Conservation (phyloP, 2,888 invertebrate genomes). For the Isotomurus palustris region DNA sequence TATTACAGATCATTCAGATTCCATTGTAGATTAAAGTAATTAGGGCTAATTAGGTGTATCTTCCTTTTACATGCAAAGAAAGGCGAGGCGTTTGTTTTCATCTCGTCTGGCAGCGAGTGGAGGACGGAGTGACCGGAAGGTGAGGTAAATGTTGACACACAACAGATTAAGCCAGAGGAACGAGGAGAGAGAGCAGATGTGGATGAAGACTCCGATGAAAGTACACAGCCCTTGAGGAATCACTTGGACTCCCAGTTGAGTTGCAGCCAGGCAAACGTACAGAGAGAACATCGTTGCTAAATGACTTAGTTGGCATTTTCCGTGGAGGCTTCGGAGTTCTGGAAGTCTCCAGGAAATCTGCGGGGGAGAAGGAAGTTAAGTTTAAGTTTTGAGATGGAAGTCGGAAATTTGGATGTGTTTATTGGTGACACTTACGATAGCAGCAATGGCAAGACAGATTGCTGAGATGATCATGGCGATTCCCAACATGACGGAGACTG, state of each 20-base stretch:
- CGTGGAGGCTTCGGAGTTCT: conserved; percentile 41
- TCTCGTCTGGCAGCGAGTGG: conserved; percentile 41
- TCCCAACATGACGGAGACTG: conserved; percentile 32
- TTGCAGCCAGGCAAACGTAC: conserved; percentile 37
- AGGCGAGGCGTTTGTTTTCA: conserved; percentile 41
- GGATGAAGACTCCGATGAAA: conserved; percentile 42
- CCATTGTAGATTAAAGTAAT: neutral
- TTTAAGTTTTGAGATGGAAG: neutral
- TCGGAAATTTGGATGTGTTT: neutral
- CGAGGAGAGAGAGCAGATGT: conserved; percentile 42
- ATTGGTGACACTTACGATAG: conserved; percentile 32
- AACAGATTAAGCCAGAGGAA: conserved; percentile 45
- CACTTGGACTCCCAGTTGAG: conserved; percentile 32
- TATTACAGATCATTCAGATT: neutral
- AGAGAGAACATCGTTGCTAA: conserved; percentile 43
- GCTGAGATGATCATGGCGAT: conserved; percentile 39
- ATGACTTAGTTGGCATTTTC: conserved; percentile 46
- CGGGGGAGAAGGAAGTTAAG: neutral
- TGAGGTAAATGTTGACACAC: conserved; percentile 46
- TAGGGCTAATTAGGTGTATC: neutral
- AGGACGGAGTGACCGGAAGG: conserved; percentile 42
- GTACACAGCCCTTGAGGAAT: conserved; percentile 37
- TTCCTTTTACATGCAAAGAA: conserved; percentile 41
- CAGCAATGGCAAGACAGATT: conserved; percentile 43
- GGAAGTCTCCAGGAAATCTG: conserved; percentile 41